Evolutionary conservation across 2,797 vertebrate species (phyloP).

Genomic region (Siniperca undulata): DNA sequence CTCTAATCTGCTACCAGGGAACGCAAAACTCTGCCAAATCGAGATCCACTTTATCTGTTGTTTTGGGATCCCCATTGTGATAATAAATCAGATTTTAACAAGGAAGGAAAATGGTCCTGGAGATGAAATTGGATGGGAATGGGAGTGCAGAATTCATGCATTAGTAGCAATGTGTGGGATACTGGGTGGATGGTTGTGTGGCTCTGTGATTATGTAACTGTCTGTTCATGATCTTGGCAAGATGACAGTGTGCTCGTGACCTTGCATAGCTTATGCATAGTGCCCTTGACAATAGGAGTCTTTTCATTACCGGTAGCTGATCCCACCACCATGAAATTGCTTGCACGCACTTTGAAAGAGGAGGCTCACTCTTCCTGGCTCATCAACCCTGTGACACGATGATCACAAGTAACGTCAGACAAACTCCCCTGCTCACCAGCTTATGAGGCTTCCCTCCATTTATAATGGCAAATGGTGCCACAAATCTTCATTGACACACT

Average conservation of each 20-base stretch:
- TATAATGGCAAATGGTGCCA: conserved; percentile 63
- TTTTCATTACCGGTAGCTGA: conserved; percentile 64
- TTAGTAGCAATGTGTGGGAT: background rate
- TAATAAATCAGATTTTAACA: conserved; percentile 35
- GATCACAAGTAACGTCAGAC: conserved; percentile 65
- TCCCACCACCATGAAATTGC: conserved; percentile 71
- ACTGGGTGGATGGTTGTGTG: conserved; percentile 1
- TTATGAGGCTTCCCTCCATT: conserved; percentile 62
- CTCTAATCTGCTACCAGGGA: conserved; percentile 34
- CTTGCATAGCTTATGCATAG: conserved; percentile 47
- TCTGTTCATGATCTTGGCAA: conserved; percentile 25
- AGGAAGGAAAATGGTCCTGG: conserved; percentile 33
- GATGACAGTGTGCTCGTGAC: conserved; percentile 58
- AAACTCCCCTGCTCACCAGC: conserved; percentile 67
- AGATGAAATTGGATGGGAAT: conserved; percentile 40
- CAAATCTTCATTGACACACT: conserved; percentile 64
- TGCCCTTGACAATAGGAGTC: conserved; percentile 62
- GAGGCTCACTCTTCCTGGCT: conserved; percentile 54
- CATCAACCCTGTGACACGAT: conserved; percentile 71
- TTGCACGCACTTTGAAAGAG: conserved; percentile 47
- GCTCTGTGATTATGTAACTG: conserved; percentile 1
- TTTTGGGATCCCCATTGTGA: conserved; percentile 34
- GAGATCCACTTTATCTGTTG: conserved; percentile 40
- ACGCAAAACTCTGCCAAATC: conserved; percentile 25
- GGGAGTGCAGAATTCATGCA: conserved; percentile 17